A percentile compares a stretch with the other conserved stretches of the same genome.
Evolutionary conservation across 1,140 invertebrate species (phyloP).

Genomic region (Planococcus citri): DNA sequence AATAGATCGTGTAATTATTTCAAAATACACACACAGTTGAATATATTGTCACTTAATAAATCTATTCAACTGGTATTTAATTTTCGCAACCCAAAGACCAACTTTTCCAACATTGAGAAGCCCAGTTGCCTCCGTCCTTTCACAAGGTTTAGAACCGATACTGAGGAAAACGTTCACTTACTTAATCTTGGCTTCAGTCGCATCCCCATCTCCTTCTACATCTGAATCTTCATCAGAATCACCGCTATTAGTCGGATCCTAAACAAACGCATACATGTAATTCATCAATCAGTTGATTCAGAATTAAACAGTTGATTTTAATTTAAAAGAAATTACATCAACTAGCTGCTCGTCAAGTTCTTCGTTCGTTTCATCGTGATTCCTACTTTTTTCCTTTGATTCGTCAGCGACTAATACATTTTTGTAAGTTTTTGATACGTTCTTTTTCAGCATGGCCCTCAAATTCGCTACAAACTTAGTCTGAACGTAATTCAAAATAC

Average conservation of each 20-base stretch:
- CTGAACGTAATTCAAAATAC: constrained; percentile 54
- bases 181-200: not conserved
- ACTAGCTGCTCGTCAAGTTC: not conserved
- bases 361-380: not conserved
- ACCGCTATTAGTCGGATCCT: constrained; percentile 12
- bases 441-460: constrained; percentile 32
- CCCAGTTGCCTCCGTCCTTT: too few relatives aligned
- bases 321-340: too few relatives aligned
- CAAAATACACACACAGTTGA: constrained; percentile 11
- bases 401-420: constrained; percentile 26
- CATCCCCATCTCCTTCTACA: constrained; percentile 37
- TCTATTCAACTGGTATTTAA: too few relatives aligned
- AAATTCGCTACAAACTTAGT: constrained; percentile 39
- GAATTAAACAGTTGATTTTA: too few relatives aligned
- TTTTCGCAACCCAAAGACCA: too few relatives aligned
- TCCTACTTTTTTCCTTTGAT: not conserved
- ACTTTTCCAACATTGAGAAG: too few relatives aligned
- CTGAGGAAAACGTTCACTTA: not conserved
- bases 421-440: constrained; percentile 25
- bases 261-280: not conserved
- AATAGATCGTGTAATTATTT: too few relatives aligned
- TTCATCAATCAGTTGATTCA: too few relatives aligned
- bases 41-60: too few relatives aligned
- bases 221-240: constrained; percentile 21
- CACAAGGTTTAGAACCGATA: not conserved